Conservation (phyloP, 1,140 invertebrate species). For the Lepidurus couesii region DNA sequence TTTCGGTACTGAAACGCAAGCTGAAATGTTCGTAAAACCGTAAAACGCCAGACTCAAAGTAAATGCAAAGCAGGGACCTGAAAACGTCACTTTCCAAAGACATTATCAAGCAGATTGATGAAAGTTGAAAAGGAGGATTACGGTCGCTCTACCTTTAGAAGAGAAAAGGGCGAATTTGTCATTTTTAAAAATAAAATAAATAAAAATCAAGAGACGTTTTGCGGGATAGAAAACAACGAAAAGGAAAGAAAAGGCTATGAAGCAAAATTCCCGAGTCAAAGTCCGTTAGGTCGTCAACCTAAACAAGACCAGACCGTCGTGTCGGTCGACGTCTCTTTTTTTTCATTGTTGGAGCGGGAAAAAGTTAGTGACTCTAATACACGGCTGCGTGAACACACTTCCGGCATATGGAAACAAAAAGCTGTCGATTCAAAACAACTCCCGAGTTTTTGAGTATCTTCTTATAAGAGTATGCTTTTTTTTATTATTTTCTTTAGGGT, state of each 20-base stretch:
- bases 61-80: too few species aligned
- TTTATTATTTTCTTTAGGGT: too few species aligned
- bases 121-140: too few species aligned
- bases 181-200: too few species aligned
- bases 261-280: background rate
- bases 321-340: background rate
- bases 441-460: background rate
- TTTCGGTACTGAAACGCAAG: too few species aligned
- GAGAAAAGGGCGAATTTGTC: too few species aligned
- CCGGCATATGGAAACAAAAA: background rate
- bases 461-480: too few species aligned
- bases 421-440: background rate
- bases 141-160: too few species aligned
- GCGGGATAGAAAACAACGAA: background rate
- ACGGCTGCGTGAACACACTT: conserved; percentile 17
- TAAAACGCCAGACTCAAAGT: too few species aligned
- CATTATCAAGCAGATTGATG: too few species aligned
- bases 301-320: background rate
- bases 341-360: background rate
- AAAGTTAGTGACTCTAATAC: background rate
- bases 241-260: background rate
- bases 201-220: background rate
- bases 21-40: too few species aligned
- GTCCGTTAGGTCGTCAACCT: conserved; percentile 20
- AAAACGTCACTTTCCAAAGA: too few species aligned